Conservation (phyloP, 2,113 vertebrate species). For the Paraplagusia blochii region DNA sequence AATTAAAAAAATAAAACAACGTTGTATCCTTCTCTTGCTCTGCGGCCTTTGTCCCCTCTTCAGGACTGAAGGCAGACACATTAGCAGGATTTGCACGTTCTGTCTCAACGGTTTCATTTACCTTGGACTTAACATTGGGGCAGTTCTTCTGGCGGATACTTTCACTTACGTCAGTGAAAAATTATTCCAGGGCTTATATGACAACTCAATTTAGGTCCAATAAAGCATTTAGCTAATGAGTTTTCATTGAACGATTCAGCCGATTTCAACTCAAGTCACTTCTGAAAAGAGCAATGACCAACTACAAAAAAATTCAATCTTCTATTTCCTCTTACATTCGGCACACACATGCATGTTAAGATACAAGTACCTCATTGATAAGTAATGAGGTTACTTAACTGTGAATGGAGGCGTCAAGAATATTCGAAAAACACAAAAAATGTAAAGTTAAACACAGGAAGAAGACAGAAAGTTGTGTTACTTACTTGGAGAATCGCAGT, state of each 20-base stretch:
- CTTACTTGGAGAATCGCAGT: slow-evolving; percentile 90
- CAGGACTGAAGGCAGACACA: not conserved
- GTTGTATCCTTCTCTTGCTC: not conserved
- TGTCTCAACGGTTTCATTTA: not conserved
- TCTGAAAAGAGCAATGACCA: not conserved
- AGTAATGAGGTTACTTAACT: no score
- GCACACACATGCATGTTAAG: no score
- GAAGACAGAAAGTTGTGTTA: slow-evolving; percentile 19
- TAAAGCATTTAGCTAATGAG: not conserved
- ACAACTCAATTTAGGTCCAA: not conserved
- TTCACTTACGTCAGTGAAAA: not conserved
- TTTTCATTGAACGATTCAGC: not conserved
- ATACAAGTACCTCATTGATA: no score
- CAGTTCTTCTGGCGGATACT: not conserved
- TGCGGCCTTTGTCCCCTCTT: not conserved
- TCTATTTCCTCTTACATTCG: no score
- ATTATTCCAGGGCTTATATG: not conserved
- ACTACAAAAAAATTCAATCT: not conserved
- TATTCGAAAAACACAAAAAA: no score
- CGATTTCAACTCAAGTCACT: not conserved
- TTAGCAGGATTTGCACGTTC: not conserved
- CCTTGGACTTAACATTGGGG: not conserved
- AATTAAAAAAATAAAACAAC: not conserved
- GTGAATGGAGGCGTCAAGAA: no score
- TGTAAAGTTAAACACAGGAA: not conserved